Conservation (phyloP, 2,797 vertebrate species). For the Delichon dasypus region DNA sequence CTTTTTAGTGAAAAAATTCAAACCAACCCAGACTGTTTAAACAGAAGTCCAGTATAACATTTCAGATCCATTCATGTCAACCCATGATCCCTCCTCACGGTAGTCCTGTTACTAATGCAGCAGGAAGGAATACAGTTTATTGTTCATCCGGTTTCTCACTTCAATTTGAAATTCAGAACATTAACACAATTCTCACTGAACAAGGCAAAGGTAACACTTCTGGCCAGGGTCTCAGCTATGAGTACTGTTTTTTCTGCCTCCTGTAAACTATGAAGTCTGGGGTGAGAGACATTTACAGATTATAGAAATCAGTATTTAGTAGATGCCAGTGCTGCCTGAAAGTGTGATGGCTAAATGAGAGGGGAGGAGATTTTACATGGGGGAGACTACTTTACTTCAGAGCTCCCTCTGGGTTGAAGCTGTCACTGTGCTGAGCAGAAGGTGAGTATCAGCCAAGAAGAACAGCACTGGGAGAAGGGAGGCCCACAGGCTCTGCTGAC, state of each 20-base stretch:
- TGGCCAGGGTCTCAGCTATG: neutral
- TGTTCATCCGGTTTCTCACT: neutral
- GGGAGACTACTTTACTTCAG: neutral
- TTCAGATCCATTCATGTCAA: neutral
- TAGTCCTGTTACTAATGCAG: neutral
- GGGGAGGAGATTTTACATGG: neutral
- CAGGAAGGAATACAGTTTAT: neutral
- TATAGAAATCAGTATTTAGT: neutral
- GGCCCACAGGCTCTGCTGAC: neutral
- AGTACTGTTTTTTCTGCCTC: neutral
- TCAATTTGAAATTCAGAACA: neutral
- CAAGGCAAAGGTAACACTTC: neutral
- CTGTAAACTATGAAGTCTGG: neutral
- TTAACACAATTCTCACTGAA: neutral
- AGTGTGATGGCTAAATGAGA: neutral
- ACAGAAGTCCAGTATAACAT: neutral
- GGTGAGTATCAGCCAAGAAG: neutral
- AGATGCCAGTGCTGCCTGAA: neutral
- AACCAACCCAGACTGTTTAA: neutral
- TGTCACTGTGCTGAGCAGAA: neutral
- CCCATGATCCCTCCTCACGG: fast-evolving
- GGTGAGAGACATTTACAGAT: neutral
- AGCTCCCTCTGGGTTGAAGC: neutral
- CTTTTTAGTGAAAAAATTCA: neutral
- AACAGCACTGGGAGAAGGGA: neutral